Conservation (phyloP, 92 coral and sea anemone species). For the Actinostola sp. region DNA sequence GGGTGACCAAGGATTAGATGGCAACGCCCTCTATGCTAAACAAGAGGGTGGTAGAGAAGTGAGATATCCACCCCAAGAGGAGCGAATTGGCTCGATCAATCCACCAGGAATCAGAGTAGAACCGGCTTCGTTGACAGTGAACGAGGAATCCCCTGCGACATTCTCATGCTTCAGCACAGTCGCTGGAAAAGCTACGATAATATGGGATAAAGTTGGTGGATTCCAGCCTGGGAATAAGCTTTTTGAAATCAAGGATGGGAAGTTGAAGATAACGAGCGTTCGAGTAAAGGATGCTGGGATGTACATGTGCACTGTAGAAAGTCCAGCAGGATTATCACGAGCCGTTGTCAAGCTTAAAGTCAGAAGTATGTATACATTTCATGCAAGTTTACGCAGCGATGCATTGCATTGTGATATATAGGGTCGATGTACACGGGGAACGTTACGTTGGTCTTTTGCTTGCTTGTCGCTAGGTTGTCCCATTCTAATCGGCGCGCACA, state of each 20-base stretch:
- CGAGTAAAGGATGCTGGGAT: conserved; percentile 30
- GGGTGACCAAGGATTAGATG: conserved; percentile 30
- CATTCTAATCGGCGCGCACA: too few relatives aligned
- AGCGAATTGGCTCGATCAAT: conserved; percentile 35
- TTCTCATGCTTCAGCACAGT: conserved; percentile 46
- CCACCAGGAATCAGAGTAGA: conserved; percentile 51
- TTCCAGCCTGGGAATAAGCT: conserved; percentile 26
- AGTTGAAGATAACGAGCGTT: conserved; percentile 39
- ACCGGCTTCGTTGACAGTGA: conserved; percentile 45
- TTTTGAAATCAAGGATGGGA: conserved; percentile 34
- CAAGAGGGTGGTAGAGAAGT: neutral
- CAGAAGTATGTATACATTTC: conserved; percentile 27
- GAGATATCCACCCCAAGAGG: conserved; percentile 1
- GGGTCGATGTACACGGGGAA: neutral
- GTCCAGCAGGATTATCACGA: conserved; percentile 47
- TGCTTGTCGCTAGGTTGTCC: too few relatives aligned
- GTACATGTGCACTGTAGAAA: conserved; percentile 62
- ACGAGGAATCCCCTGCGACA: conserved; percentile 52
- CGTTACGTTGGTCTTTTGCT: too few relatives aligned
- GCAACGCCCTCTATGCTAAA: neutral
- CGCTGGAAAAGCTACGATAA: conserved; percentile 41
- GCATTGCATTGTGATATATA: neutral
- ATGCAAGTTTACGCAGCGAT: too few relatives aligned
- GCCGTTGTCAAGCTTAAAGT: conserved; percentile 52
- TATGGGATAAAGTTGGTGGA: conserved; percentile 53